Evolutionary conservation across 1,140 invertebrate genomes (phyloP).

Genomic region (Scaptomyza montana): DNA sequence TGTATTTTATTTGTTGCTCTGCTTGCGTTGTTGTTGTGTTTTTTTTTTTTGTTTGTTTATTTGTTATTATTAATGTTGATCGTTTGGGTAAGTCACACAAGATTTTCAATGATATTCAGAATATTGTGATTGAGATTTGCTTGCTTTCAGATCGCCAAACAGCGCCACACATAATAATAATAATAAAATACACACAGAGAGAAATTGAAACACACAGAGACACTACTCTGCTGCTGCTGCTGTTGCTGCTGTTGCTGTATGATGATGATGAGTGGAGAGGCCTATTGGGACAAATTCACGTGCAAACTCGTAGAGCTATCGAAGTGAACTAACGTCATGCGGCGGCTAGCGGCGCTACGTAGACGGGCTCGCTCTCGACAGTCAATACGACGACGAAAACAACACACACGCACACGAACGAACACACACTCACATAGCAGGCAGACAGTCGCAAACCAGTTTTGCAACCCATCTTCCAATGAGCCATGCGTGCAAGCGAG

Average conservation of each 20-base stretch:
- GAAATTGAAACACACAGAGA: conserved; percentile 52
- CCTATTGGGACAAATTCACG: conserved; percentile 75
- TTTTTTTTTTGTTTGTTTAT: background rate
- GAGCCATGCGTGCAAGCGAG: background rate
- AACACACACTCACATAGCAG: background rate
- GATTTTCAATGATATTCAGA: conserved; percentile 15
- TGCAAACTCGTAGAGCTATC: conserved; percentile 84
- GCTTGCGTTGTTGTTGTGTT: conserved; percentile 7
- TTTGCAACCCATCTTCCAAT: conserved; percentile 56
- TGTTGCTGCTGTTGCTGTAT: background rate
- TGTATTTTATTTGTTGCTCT: background rate
- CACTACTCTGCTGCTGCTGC: background rate
- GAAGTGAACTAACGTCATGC: conserved; percentile 84
- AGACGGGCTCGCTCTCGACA: conserved; percentile 71
- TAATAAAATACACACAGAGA: conserved; percentile 51
- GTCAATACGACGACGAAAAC: conserved; percentile 35
- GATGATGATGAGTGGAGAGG: conserved; percentile 2
- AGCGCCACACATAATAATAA: conserved; percentile 35
- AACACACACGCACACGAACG: conserved; percentile 15
- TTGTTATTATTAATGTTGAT: conserved; percentile 3
- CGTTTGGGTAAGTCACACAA: conserved; percentile 23
- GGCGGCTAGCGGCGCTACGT: conserved; percentile 77
- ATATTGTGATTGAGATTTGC: conserved; percentile 26
- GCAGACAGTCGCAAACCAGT: conserved; percentile 52
- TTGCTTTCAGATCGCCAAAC: conserved; percentile 14